Percentiles rank a stretch among this genome's conserved stretches.
Evolutionary conservation across 1,140 invertebrate species (phyloP).

Genomic region (Ylistrum balloti): DNA sequence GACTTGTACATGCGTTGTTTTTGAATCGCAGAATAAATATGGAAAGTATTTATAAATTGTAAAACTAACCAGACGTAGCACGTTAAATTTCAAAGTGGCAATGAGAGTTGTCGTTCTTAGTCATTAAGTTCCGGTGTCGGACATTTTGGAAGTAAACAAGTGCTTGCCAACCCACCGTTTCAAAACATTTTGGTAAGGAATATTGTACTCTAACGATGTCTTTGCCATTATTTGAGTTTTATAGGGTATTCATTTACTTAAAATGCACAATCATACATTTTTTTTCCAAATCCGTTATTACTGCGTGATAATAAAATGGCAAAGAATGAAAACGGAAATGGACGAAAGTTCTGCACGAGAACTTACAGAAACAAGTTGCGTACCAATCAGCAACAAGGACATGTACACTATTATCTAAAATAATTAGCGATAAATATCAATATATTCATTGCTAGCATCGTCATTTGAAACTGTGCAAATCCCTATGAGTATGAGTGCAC

Average conservation of each 20-base stretch:
- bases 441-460: no score
- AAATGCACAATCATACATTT: not conserved
- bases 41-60: no score
- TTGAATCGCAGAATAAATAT: no score
- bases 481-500: no score
- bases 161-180: not conserved
- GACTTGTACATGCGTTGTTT: no score
- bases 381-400: no score
- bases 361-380: no score
- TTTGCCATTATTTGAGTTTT: no score
- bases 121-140: not conserved
- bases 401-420: no score
- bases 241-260: no score
- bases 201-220: not conserved
- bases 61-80: not conserved
- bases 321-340: not conserved
- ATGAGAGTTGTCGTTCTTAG: not conserved
- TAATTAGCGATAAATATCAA: no score
- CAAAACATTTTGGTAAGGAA: not conserved
- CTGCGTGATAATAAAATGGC: not conserved
- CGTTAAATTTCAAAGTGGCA: not conserved
- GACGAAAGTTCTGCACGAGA: not conserved
- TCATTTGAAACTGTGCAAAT: no score
- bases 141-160: slow-evolving; percentile 32
- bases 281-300: not conserved